Percentiles rank a stretch among this genome's conserved stretches.
Conservation (phyloP, 1,140 invertebrate genomes). For the Temnothorax longispinosus region DNA sequence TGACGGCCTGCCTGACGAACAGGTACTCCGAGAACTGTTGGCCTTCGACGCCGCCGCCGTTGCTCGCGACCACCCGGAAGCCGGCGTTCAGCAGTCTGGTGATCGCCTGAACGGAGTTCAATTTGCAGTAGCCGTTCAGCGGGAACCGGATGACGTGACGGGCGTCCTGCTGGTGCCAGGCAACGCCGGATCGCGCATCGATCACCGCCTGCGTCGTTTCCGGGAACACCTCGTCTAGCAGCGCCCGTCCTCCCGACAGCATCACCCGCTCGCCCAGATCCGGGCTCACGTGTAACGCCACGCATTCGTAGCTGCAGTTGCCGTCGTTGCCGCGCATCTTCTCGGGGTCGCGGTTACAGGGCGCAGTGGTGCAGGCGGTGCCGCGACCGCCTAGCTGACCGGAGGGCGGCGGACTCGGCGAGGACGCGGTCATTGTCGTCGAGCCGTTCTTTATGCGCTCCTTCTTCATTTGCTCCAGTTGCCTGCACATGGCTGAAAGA, state of each 20-base stretch:
- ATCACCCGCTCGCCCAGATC: constrained; percentile 95
- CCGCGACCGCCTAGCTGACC: constrained; percentile 69
- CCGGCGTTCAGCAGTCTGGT: constrained; percentile 94
- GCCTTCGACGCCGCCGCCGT: constrained; percentile 95
- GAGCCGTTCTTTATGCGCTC: constrained; percentile 89
- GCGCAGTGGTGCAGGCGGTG: constrained; percentile 61
- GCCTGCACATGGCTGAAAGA: constrained; percentile 90
- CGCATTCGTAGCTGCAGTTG: constrained; percentile 91
- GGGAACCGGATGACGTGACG: constrained; percentile 96
- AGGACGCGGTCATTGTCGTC: constrained; percentile 69
- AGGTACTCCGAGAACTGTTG: constrained; percentile 97
- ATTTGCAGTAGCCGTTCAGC: constrained; percentile 96
- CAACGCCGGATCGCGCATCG: constrained; percentile 92
- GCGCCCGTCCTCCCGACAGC: constrained; percentile 92
- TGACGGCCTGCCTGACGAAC: constrained; percentile 89
- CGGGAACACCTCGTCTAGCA: constrained; percentile 95
- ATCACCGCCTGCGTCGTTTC: constrained; percentile 94
- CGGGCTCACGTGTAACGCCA: constrained; percentile 95
- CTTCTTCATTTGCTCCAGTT: constrained; percentile 92
- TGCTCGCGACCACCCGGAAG: constrained; percentile 93
- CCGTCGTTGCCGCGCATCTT: constrained; percentile 69
- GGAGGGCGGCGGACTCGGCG: constrained; percentile 77
- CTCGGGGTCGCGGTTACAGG: constrained; percentile 74
- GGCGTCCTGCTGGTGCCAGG: constrained; percentile 94
- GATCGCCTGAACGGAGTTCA: constrained; percentile 96